Evolutionary conservation across 2,113 vertebrate genomes (phyloP), one percentile per base, ranked within the genome.

Genomic region (Pleuronectes platessa): DNA sequence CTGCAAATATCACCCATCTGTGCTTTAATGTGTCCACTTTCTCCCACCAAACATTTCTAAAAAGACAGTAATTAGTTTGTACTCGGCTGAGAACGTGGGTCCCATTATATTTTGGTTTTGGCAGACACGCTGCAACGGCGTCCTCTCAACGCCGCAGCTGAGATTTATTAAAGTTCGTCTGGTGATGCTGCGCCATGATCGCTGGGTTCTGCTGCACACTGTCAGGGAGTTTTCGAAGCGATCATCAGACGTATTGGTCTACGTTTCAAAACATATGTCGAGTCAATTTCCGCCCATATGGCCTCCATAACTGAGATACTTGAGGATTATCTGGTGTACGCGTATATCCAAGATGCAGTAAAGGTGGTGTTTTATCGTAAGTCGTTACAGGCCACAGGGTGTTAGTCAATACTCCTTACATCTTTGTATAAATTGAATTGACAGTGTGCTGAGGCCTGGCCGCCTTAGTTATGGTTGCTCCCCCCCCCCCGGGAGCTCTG

Each of bases 41-140:
- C 65, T 27, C 8, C 21, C 21, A 26, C 14, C 62, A 24, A 89
- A 79, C 81, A 79, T 89, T 90, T 88, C 76, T 73, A 75, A 91
- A 86, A 85, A 88, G 85, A 83, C 79, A 81, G 81, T 88, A 89
- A 93, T 91, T 87, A 88, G 88, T 84, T 84, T 67, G 51, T 71
- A 59, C 75, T 89, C 76, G 35, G 69, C 69, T 61, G 82, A 82
- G 68, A 84, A 87, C 76, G 76, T 61, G 71, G 69, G 12, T 27
- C 78, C 77, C 67, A 79, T 91, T 92, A 15, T 26, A 7, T 15
- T 17, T 27, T 85, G 71, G 66, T 79, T 77, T 53, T 86, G 85
- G 74, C 84, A 87, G 60, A 68, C 59, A 85, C 69, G 60, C 71
- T 56, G 63, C 69, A 0, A 35, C 60, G 68, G 56, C 51, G 40